Evolutionary conservation across 2,888 invertebrate genomes (phyloP).

Genomic region (Xylocampa areola): DNA sequence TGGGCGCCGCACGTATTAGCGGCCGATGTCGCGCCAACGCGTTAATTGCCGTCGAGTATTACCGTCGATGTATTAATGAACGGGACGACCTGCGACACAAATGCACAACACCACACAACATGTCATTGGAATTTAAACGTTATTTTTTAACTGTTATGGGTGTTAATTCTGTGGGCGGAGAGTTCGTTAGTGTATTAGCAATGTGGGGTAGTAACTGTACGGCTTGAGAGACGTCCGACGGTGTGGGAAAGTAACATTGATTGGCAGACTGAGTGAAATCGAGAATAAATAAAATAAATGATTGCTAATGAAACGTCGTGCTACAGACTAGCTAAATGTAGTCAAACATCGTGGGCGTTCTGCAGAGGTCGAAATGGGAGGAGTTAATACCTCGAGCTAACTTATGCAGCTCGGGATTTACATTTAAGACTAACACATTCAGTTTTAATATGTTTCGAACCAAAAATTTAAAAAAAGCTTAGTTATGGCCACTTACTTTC

Average conservation of each 20-base stretch:
- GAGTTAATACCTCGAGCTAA: conserved; percentile 2
- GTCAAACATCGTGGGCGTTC: conserved; percentile 14
- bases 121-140: conserved; percentile 20
- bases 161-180: conserved; percentile 19
- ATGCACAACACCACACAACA: conserved; percentile 1
- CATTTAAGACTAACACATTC: not conserved
- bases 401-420: conserved; percentile 2
- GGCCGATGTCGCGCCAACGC: conserved; percentile 44
- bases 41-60: conserved; percentile 61
- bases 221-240: conserved; percentile 16
- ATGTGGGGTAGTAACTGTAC: conserved; percentile 26
- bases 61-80: conserved; percentile 63
- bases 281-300: conserved; percentile 60
- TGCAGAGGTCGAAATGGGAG: not conserved
- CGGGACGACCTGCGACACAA: conserved; percentile 18
- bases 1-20: conserved; percentile 53
- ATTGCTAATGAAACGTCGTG: conserved; percentile 42
- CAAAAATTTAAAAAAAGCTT: no score
- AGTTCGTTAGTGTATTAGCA: conserved; percentile 27
- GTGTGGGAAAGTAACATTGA: conserved; percentile 52
- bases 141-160: conserved; percentile 20
- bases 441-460: no score
- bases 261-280: conserved; percentile 57
- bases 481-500: no score
- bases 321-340: conserved; percentile 21